Conservation (phyloP, 2,113 vertebrate species). For the Cyprinus carpio region DNA sequence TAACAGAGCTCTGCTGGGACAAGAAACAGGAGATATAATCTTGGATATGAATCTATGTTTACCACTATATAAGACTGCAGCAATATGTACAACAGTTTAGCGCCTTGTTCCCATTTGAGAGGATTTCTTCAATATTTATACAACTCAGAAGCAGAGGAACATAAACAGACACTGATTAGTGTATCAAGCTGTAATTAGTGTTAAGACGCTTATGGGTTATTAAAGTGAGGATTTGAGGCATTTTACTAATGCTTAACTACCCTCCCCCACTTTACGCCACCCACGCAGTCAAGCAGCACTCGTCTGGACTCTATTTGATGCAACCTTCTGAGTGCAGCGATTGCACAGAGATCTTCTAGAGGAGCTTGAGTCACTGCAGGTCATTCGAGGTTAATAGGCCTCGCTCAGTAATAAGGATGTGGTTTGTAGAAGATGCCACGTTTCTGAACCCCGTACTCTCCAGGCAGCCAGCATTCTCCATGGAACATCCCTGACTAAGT, state of each 20-base stretch:
- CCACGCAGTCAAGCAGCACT: constrained; percentile 53
- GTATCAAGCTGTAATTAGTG: constrained; percentile 16
- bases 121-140: constrained; percentile 12
- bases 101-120: not conserved
- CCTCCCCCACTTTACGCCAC: constrained; percentile 26
- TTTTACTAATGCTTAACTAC: constrained; percentile 52
- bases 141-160: not conserved
- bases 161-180: constrained; percentile 32
- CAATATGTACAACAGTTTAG: not conserved
- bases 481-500: not conserved
- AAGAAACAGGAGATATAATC: not conserved
- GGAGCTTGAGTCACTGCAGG: constrained; percentile 18
- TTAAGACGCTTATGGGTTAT: constrained; percentile 52
- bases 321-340: not conserved
- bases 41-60: too few relatives aligned
- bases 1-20: not conserved
- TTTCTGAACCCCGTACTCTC: not conserved
- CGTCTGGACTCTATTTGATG: constrained; percentile 36
- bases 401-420: not conserved
- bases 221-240: constrained; percentile 61
- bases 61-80: not conserved
- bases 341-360: not conserved
- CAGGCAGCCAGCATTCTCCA: not conserved
- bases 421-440: not conserved
- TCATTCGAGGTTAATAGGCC: constrained; percentile 1